These are phyloP conservation scores for Ceraclea dissimilis DNA, from an alignment of 2,888 invertebrate genomes.

Conservation along the genomic window DNA sequence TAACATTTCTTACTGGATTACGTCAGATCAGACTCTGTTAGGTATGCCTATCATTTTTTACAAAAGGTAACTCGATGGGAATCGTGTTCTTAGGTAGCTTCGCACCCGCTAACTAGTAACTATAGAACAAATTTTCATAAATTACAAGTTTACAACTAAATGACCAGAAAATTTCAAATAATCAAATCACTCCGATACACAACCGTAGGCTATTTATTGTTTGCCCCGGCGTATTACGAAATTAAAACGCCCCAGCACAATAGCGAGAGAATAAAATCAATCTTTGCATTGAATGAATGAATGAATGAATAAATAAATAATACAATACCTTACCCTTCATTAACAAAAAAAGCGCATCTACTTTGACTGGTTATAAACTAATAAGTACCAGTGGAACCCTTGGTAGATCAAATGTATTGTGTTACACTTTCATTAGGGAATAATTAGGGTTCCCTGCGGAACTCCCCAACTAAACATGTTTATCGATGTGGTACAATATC, in stretches of 20 bases:
- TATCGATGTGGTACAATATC: not conserved
- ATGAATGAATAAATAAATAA: not conserved
- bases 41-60: too few relatives aligned
- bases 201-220: not conserved
- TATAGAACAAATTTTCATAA: too few relatives aligned
- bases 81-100: too few relatives aligned
- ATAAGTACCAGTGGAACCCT: not conserved
- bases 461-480: not conserved
- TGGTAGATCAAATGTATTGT: constrained; percentile 6
- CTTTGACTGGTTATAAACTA: too few relatives aligned
- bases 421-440: constrained; percentile 24
- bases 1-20: too few relatives aligned
- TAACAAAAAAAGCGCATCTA: not conserved
- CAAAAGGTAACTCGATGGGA: too few relatives aligned
- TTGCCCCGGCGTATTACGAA: not conserved
- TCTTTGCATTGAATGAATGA: not conserved
- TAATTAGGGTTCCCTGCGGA: constrained; percentile 14
- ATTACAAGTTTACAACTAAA: too few relatives aligned
- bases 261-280: not conserved
- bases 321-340: not conserved
- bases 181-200: not conserved
- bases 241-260: not conserved
- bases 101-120: too few relatives aligned
- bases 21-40: too few relatives aligned
- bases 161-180: too few relatives aligned